These are phyloP conservation scores for Chrysopilus asiliformis DNA, from an alignment of 2,888 invertebrate genomes.

Conservation along the genomic window DNA sequence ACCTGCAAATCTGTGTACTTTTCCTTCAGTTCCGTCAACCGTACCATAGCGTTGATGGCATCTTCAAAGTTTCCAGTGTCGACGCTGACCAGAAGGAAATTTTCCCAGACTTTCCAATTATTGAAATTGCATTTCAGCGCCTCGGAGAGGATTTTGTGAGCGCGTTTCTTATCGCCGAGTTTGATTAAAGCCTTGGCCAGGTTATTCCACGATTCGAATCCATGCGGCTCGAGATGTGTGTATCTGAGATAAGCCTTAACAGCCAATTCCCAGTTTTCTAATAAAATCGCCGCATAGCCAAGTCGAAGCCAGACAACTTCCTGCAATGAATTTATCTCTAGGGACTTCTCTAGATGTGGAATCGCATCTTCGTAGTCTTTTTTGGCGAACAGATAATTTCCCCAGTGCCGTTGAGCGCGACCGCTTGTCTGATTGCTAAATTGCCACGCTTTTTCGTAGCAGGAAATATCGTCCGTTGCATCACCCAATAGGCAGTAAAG, in stretches of 20 bases:
- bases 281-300: constrained; percentile 69
- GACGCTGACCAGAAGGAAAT: constrained; percentile 73
- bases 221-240: constrained; percentile 72
- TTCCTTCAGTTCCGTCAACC: constrained; percentile 64
- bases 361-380: constrained; percentile 68
- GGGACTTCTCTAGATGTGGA: constrained; percentile 65
- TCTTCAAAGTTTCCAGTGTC: constrained; percentile 79
- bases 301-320: constrained; percentile 73
- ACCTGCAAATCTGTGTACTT: constrained; percentile 68
- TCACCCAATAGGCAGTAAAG: constrained; percentile 89
- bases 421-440: constrained; percentile 69
- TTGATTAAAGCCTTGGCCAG: constrained; percentile 86
- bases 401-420: constrained; percentile 81
- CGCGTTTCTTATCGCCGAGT: constrained; percentile 70
- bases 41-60: constrained; percentile 70
- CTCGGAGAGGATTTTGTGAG: constrained; percentile 74
- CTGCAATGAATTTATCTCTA: constrained; percentile 79
- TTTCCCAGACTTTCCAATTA: constrained; percentile 92
- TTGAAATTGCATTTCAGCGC: constrained; percentile 85
- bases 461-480: constrained; percentile 59
- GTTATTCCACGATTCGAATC: constrained; percentile 98
- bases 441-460: constrained; percentile 85
- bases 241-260: constrained; percentile 77
- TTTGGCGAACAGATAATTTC: constrained; percentile 57
- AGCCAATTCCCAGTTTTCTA: constrained; percentile 68